These are phyloP conservation scores for Drosophila quadrilineata DNA, from an alignment of 1,140 invertebrate genomes.

Conservation along the genomic window DNA sequence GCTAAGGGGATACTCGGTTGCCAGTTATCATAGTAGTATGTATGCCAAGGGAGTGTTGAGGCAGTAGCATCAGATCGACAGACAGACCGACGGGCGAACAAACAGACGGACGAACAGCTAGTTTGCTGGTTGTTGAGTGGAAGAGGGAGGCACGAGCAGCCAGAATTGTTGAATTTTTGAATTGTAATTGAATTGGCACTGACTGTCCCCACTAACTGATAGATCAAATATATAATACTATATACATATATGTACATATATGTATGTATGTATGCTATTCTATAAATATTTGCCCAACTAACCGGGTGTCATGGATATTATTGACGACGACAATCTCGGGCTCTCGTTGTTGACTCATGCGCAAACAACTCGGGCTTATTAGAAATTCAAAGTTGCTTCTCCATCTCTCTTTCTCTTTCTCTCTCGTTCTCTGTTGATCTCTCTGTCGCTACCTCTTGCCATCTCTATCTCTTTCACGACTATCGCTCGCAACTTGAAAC, in stretches of 20 bases:
- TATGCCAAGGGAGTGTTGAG: conserved; percentile 10
- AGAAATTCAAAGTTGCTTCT: conserved; percentile 64
- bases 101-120: conserved; percentile 14
- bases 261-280: conserved; percentile 14
- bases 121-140: conserved; percentile 11
- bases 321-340: too few species aligned
- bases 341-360: conserved; percentile 68
- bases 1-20: not conserved
- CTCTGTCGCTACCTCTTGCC: not conserved
- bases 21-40: too few species aligned
- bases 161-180: conserved; percentile 9
- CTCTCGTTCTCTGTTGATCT: not conserved
- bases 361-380: conserved; percentile 78
- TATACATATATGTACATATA: conserved; percentile 3
- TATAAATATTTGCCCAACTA: conserved; percentile 78
- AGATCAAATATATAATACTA: conserved; percentile 51
- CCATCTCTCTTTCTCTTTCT: not conserved
- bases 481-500: too few species aligned
- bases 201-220: conserved; percentile 44
- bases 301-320: conserved; percentile 68
- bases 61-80: too few species aligned
- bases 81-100: conserved; percentile 20
- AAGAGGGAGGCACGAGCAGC: too few species aligned
- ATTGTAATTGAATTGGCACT: conserved; percentile 43
- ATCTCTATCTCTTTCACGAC: not conserved